Base-by-base conservation (phyloP, 2,888 invertebrate species). In the Hartigia nigra region DNA sequence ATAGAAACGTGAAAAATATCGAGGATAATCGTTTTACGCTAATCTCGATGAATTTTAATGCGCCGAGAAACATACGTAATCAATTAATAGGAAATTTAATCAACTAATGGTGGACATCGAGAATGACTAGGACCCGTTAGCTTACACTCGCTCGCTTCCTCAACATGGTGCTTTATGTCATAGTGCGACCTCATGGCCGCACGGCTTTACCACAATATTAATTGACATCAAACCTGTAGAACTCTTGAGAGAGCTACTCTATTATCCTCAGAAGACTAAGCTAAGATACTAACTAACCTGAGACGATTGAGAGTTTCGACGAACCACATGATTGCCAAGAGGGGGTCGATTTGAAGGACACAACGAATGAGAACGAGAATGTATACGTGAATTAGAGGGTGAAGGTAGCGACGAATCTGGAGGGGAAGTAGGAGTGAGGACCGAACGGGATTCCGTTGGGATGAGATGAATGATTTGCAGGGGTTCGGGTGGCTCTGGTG, bases 271-370 rank as follows among this genome's bases (percentile, higher is more conserved):
- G 39, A 55, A 55, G 39, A 23, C 5, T 23, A 5, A 14, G 39
- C 39, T 39, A 39, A 55, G 23, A 23, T 23, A 55, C 23, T 1
- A 5, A 55, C 39, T 55, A 55, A 55, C 39, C 39, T 55, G 39
- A 55, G 39, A 55, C 39, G 23, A 23, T 55, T 55, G 39, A 55
- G 39, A 55, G 5, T 23, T 55, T 55, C 39, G 39, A 55, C 39
- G 74, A 69, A 74, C 74, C 76, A 79, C 78, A 79, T 79, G 78
- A 76, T 79, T 76, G n/a, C 74, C 72, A 31, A 79, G 76, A 14
- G 76, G 36, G 32, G 72, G 9, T 69, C 69, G 78, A 35, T 36
- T 76, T 14, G 74, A 31, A 12, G 39, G 23, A 23, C 23, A 55
- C 39, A 55, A 14, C 5, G 39, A 39, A 39, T 39, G 39, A 23